These are phyloP conservation scores for Liasis olivaceus DNA, from an alignment of 2,797 vertebrate species.

Conservation along the genomic window DNA sequence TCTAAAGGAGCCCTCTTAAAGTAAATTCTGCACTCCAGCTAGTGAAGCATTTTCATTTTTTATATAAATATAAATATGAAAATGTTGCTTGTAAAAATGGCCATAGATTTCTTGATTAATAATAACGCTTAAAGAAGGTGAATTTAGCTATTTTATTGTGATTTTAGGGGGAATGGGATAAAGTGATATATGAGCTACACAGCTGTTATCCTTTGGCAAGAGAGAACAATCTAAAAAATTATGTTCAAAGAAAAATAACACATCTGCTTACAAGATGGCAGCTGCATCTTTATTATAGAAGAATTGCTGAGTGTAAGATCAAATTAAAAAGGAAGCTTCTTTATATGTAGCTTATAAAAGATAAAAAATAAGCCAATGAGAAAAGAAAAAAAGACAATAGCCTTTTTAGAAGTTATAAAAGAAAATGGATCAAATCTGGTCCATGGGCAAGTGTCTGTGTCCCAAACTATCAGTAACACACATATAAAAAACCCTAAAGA, in stretches of 20 bases:
- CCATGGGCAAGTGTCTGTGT: neutral
- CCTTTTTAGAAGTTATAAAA: neutral
- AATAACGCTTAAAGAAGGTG: constrained; percentile 56
- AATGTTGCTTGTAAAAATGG: neutral
- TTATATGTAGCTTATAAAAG: neutral
- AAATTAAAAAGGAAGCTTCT: constrained; percentile 12
- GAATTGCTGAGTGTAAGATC: neutral
- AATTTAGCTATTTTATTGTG: constrained; percentile 18
- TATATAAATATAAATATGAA: neutral
- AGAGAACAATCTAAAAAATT: constrained; percentile 54
- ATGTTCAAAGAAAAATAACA: constrained; percentile 38
- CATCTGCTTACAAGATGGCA: constrained; percentile 61
- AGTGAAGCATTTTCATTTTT: neutral
- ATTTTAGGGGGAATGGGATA: constrained; percentile 30
- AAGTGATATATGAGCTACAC: constrained; percentile 55
- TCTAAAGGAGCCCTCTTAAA: neutral
- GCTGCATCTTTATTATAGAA: constrained; percentile 29
- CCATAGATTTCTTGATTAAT: constrained; percentile 50
- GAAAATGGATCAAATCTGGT: neutral
- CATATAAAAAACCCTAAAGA: neutral
- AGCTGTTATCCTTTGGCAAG: constrained; percentile 51
- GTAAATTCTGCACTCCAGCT: neutral
- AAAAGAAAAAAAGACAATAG: neutral
- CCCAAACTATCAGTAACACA: neutral
- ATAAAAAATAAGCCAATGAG: neutral